These are phyloP conservation scores for Cathartes aura DNA, from an alignment of 2,113 vertebrate species.

Conservation along the genomic window DNA sequence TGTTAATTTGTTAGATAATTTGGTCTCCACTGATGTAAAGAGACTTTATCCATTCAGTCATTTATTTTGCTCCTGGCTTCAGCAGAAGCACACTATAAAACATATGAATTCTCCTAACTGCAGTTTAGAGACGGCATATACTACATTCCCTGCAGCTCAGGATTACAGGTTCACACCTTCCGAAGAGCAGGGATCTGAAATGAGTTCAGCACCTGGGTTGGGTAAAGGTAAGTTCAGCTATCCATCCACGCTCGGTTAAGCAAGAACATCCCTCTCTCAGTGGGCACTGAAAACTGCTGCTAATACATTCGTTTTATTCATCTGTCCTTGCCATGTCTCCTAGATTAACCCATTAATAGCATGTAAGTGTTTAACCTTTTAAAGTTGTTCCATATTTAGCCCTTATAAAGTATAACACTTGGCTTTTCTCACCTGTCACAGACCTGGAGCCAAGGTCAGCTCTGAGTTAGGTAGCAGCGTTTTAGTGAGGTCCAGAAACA, in stretches of 20 bases:
- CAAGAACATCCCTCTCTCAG: background rate
- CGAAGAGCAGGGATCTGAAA: background rate
- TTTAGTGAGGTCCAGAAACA: background rate
- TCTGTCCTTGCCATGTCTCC: background rate
- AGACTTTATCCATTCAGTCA: background rate
- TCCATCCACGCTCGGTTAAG: background rate
- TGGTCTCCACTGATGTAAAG: background rate
- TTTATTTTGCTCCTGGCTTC: background rate
- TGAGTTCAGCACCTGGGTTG: rapidly evolving
- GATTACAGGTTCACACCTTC: background rate
- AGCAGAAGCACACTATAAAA: background rate
- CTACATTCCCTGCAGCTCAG: background rate
- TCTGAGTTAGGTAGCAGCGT: background rate
- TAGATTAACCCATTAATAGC: background rate
- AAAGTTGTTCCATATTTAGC: background rate
- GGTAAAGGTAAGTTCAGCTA: background rate
- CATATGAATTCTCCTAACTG: background rate
- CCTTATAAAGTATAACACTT: background rate
- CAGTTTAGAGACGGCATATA: background rate
- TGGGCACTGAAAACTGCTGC: background rate
- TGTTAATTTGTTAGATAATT: conserved; percentile 26
- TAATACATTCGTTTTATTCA: background rate
- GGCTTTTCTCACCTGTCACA: background rate
- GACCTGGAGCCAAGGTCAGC: background rate
- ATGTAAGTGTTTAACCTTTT: background rate